These are phyloP conservation scores for Amazonetta brasiliensis DNA, from an alignment of 2,797 vertebrate genomes.

Conservation along the genomic window DNA sequence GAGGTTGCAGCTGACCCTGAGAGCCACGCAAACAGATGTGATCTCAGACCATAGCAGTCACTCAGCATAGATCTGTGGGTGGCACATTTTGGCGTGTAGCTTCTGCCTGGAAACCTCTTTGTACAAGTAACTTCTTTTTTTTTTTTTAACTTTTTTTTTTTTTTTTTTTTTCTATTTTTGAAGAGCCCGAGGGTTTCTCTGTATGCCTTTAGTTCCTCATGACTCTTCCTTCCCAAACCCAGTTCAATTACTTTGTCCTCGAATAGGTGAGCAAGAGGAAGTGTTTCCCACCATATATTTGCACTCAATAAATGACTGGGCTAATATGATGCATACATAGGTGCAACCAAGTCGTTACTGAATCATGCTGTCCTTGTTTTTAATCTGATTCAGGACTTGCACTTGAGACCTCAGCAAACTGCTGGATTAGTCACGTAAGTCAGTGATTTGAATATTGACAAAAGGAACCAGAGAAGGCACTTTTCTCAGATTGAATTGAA, in stretches of 20 bases:
- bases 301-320: neutral
- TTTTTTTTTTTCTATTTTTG: neutral
- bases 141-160: neutral
- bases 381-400: neutral
- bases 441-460: neutral
- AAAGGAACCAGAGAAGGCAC: neutral
- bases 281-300: neutral
- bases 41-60: neutral
- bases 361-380: conserved; percentile 21
- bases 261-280: conserved; percentile 10
- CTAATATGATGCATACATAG: conserved; percentile 2
- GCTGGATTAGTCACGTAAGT: neutral
- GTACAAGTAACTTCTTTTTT: neutral
- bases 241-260: neutral
- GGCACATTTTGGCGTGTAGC: neutral
- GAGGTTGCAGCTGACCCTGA: neutral
- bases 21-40: neutral
- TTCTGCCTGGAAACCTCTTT: neutral
- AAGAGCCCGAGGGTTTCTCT: neutral
- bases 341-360: neutral
- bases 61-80: neutral
- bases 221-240: neutral
- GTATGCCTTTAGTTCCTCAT: neutral
- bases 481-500: neutral
- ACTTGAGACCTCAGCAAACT: neutral